These are phyloP conservation scores for Lacanobia oleracea DNA, from an alignment of 2,888 invertebrate species.

Conservation along the genomic window DNA sequence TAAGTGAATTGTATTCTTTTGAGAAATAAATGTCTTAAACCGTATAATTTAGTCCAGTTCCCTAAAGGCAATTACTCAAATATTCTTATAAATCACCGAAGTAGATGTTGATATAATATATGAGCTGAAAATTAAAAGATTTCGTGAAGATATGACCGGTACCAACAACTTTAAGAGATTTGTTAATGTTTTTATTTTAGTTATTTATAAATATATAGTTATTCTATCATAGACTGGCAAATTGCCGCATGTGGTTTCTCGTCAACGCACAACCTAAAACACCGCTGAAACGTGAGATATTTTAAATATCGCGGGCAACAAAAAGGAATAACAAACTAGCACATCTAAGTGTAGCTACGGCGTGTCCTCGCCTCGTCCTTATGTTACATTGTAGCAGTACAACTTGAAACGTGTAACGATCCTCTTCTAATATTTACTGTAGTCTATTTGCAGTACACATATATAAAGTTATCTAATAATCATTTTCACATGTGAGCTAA, in stretches of 20 bases:
- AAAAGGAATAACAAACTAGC: background rate
- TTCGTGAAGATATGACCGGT: no score
- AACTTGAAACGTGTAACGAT: constrained; percentile 6
- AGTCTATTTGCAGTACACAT: constrained; percentile 38
- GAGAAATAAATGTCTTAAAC: no score
- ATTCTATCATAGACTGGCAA: background rate
- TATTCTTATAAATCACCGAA: background rate
- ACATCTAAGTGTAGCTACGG: background rate
- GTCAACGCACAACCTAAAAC: background rate
- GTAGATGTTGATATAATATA: background rate
- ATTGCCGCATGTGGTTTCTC: background rate
- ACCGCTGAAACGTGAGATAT: background rate
- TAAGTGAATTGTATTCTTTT: no score
- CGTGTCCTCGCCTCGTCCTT: background rate
- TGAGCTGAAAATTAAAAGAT: background rate
- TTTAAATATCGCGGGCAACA: background rate
- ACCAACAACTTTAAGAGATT: background rate
- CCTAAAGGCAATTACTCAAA: background rate
- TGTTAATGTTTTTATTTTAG: background rate
- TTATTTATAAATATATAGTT: background rate
- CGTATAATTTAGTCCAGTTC: no score
- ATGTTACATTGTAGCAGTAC: constrained; percentile 27
- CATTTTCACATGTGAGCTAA: constrained; percentile 52
- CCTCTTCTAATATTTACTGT: constrained; percentile 44
- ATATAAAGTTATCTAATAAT: constrained; percentile 47